These are phyloP conservation scores for Anthoptus insignis DNA, from an alignment of 2,888 invertebrate genomes.

Conservation along the genomic window DNA sequence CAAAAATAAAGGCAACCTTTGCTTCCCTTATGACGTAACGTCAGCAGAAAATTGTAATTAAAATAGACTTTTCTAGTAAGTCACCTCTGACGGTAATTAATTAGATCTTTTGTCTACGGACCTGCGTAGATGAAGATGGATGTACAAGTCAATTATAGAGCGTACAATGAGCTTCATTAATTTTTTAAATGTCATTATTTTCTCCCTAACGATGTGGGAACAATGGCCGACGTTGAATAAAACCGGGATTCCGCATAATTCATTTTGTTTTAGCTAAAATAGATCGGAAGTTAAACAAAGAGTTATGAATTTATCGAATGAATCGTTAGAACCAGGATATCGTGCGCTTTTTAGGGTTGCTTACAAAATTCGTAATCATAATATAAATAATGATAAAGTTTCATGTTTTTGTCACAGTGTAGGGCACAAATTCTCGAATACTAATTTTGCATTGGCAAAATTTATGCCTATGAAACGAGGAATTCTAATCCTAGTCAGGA, in stretches of 20 bases:
- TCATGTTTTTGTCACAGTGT: too few relatives aligned
- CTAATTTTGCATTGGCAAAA: too few relatives aligned
- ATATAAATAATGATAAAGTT: too few relatives aligned
- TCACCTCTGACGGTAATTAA: slow-evolving; percentile 28
- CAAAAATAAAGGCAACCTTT: too few relatives aligned
- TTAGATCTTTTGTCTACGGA: slow-evolving; percentile 27
- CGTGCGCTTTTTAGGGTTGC: too few relatives aligned
- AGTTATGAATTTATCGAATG: background rate
- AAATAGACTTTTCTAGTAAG: slow-evolving; percentile 26
- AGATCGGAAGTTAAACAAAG: slow-evolving; percentile 9
- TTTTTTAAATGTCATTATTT: slow-evolving; percentile 38
- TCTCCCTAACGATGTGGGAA: slow-evolving; percentile 28
- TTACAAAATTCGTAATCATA: too few relatives aligned
- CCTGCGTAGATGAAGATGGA: slow-evolving; percentile 30
- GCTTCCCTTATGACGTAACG: too few relatives aligned
- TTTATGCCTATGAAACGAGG: too few relatives aligned
- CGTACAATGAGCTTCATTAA: slow-evolving; percentile 35
- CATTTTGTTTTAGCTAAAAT: slow-evolving; percentile 5
- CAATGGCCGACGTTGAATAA: slow-evolving; percentile 4
- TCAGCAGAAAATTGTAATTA: background rate
- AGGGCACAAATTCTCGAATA: too few relatives aligned
- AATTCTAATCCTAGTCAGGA: too few relatives aligned
- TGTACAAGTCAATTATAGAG: slow-evolving; percentile 36
- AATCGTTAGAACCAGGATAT: too few relatives aligned
- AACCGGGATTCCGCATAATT: slow-evolving; percentile 8